Percentiles rank a stretch among this genome's conserved stretches.
Evolutionary conservation across 2,113 vertebrate genomes (phyloP).

Genomic region (Opisthocomus hoazin): DNA sequence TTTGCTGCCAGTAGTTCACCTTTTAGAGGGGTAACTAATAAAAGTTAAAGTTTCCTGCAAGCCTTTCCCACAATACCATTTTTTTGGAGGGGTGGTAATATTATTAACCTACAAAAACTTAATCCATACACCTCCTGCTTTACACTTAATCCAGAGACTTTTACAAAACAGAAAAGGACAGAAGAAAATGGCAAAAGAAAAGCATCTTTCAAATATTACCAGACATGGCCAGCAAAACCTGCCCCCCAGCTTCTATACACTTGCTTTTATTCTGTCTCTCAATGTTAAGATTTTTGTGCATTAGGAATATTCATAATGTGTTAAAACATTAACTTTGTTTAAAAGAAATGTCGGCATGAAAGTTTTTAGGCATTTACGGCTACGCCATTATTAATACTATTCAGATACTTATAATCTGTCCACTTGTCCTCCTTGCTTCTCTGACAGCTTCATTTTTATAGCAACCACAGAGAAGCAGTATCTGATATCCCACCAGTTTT

Average conservation of each 20-base stretch:
- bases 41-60: neutral
- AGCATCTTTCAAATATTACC: neutral
- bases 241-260: neutral
- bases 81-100: neutral
- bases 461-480: neutral
- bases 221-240: neutral
- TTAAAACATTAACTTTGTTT: neutral
- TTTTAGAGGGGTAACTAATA: neutral
- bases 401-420: neutral
- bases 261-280: neutral
- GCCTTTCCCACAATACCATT: neutral
- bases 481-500: neutral
- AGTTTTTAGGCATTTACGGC: neutral
- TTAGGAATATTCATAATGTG: neutral
- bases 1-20: neutral
- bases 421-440: neutral
- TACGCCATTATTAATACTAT: neutral
- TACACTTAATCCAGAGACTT: neutral
- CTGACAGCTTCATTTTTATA: neutral
- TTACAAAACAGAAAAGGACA: neutral
- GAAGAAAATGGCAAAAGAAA: neutral
- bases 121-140: neutral
- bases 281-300: neutral
- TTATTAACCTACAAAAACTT: neutral
- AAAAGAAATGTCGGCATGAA: neutral